These are phyloP conservation scores for Bubalus kerabau DNA, from an alignment of 2,113 vertebrate species.

Conservation along the genomic window DNA sequence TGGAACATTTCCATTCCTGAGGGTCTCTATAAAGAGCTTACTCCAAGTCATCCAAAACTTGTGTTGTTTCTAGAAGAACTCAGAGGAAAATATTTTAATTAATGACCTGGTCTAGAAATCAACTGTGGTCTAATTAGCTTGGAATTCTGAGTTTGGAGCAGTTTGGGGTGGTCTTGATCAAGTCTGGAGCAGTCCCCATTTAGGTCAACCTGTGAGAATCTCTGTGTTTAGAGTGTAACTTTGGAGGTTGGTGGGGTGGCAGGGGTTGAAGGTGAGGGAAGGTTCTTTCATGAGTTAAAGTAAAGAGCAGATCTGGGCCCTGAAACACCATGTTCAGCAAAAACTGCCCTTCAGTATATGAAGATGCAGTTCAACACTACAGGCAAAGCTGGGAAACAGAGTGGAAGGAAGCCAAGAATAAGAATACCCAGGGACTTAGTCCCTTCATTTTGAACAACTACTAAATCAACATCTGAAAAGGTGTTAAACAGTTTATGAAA, in stretches of 20 bases:
- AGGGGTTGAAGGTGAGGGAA: neutral
- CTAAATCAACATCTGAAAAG: conserved; percentile 1
- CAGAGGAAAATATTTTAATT: neutral
- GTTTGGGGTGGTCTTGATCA: neutral
- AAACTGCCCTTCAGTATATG: neutral
- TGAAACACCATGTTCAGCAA: neutral
- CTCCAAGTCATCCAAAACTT: neutral
- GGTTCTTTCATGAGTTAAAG: neutral
- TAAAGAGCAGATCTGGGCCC: neutral
- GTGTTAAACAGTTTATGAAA: neutral
- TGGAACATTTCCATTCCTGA: neutral
- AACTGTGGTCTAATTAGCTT: neutral
- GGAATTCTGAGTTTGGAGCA: neutral
- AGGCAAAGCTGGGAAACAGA: neutral
- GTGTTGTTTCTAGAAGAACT: neutral
- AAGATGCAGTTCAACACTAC: neutral
- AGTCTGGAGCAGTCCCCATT: neutral
- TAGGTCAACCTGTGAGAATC: neutral
- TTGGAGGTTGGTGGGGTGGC: neutral
- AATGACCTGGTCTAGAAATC: neutral
- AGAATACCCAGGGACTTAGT: neutral
- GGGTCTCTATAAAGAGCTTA: neutral
- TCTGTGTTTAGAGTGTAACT: neutral
- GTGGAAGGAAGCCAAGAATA: neutral
- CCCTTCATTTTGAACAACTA: neutral